These are phyloP conservation scores for Druon quercuslanigerum DNA, from an alignment of 1,140 invertebrate genomes.

Conservation along the genomic window DNA sequence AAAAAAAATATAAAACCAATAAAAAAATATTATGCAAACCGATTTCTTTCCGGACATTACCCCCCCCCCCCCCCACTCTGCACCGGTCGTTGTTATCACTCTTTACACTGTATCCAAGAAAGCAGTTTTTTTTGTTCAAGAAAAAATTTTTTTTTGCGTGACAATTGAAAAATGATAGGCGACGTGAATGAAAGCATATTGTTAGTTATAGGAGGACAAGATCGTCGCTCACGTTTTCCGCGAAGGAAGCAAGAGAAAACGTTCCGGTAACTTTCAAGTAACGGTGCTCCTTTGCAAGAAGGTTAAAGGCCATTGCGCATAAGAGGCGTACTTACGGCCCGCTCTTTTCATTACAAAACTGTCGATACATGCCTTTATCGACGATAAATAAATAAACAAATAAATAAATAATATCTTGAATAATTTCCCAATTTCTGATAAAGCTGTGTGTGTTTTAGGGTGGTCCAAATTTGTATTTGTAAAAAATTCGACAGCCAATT, in stretches of 20 bases:
- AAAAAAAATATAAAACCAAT: too few relatives aligned
- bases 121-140: too few relatives aligned
- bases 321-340: neutral
- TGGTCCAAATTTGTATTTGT: too few relatives aligned
- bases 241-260: constrained; percentile 27
- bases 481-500: too few relatives aligned
- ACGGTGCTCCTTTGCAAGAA: constrained; percentile 24
- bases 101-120: too few relatives aligned
- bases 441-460: neutral
- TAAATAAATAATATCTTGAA: neutral
- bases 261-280: constrained; percentile 21
- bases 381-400: constrained; percentile 10
- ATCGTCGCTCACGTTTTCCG: constrained; percentile 25
- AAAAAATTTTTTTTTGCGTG: neutral
- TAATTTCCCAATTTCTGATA: neutral
- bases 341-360: constrained; percentile 12
- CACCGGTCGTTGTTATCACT: too few relatives aligned
- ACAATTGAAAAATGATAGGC: constrained; percentile 2
- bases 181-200: constrained; percentile 13
- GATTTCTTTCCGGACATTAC: too few relatives aligned
- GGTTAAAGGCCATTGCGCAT: constrained; percentile 26
- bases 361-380: neutral
- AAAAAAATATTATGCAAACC: too few relatives aligned
- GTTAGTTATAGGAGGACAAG: constrained; percentile 9
- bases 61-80: too few relatives aligned